Evolutionary conservation across 2,797 vertebrate species (phyloP).

Genomic region (Echeneis naucrates): DNA sequence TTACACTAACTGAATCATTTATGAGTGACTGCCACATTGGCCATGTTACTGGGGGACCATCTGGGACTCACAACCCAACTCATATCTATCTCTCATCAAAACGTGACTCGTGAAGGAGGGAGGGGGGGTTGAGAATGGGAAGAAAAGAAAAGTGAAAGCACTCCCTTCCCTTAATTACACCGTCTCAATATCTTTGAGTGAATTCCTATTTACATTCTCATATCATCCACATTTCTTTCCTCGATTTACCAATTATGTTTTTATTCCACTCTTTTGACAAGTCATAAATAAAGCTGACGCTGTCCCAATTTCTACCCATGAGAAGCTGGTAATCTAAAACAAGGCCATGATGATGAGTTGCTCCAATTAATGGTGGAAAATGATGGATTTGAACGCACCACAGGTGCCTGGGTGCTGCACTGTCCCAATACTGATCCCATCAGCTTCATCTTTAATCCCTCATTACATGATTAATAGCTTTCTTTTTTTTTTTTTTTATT

Average conservation of each 20-base stretch:
- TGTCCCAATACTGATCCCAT: constrained; percentile 34
- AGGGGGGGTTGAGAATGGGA: neutral
- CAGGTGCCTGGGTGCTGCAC: constrained; percentile 38
- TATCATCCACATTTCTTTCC: neutral
- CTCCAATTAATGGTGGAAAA: constrained; percentile 49
- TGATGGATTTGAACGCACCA: constrained; percentile 43
- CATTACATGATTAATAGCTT: neutral
- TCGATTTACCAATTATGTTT: neutral
- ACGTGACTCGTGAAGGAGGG: constrained; percentile 20
- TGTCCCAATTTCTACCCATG: constrained; percentile 12
- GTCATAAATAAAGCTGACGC: constrained; percentile 16
- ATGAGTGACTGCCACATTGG: constrained; percentile 37
- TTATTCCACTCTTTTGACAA: neutral
- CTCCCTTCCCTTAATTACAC: neutral
- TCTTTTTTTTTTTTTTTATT: neutral
- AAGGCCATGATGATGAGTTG: constrained; percentile 48
- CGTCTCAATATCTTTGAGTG: neutral
- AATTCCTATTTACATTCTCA: neutral
- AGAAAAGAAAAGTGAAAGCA: neutral
- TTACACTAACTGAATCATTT: constrained; percentile 37
- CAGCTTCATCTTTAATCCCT: constrained; percentile 19
- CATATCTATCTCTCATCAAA: constrained; percentile 59
- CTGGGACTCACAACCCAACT: constrained; percentile 45
- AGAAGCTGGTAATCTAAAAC: constrained; percentile 38
- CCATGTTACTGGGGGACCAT: constrained; percentile 42